These are phyloP conservation scores for Tachysurus fulvidraco DNA, from an alignment of 2,113 vertebrate genomes.

Conservation along the genomic window DNA sequence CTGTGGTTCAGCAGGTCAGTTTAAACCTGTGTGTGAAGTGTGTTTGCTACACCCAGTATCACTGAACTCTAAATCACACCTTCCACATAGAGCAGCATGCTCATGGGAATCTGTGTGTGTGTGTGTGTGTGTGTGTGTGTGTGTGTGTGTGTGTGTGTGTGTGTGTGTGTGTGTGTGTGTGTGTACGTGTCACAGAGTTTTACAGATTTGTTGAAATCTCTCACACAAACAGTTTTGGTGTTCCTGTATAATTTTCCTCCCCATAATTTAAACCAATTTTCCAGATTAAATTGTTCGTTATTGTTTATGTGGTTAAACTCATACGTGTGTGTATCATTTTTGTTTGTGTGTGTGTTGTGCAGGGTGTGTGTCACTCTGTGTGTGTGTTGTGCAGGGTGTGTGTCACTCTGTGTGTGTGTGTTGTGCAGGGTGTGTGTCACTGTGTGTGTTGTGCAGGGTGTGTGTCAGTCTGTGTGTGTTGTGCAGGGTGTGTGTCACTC, in stretches of 20 bases:
- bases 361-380: background rate
- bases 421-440: background rate
- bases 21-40: background rate
- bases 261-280: constrained; percentile 3
- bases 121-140: background rate
- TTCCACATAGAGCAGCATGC: background rate
- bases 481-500: background rate
- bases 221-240: background rate
- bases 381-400: background rate
- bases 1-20: background rate
- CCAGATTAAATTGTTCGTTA: background rate
- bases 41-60: background rate
- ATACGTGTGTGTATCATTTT: background rate
- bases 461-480: background rate
- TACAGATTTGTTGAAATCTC: background rate
- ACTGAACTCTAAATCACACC: background rate
- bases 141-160: background rate
- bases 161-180: background rate
- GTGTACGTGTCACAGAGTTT: background rate
- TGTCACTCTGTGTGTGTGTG: too few species aligned
- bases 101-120: background rate
- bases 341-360: background rate
- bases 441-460: background rate
- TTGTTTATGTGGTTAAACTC: background rate
- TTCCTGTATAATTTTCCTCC: constrained; percentile 13